Evolutionary conservation across 2,113 vertebrate species (phyloP), one percentile per base, ranked within the genome.

Genomic region (Coracopsis vasa): DNA sequence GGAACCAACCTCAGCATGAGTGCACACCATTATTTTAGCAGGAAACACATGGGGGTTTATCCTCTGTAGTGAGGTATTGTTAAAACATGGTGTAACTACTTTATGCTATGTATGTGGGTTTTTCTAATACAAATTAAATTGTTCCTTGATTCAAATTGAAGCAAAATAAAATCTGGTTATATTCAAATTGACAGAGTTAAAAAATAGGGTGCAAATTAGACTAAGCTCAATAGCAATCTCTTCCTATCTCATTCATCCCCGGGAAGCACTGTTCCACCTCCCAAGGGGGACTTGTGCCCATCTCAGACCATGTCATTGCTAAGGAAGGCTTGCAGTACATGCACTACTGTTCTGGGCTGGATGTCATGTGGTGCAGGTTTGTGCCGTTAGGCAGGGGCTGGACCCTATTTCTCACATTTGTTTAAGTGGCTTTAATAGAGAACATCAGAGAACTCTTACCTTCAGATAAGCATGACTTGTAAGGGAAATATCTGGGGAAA

Each of bases 321-420:
- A 3, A 56, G 48, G 42, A n/a, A 25, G 42, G 16, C 31, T 60
- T 0, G 0, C 21, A 45, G 25, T 35, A 7, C 0, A 0, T 58
- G 37, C 16, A 16, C 24, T 16, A 14, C 24, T 44, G 6, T 58
- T 86, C 35, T 69, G 58, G 54, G 42, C 23, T 45, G 56, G 33
- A 33, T 42, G 69, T n/a, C 42, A 12, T 5, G 8, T 21, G 67
- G 13, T 39, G 23, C 60, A 65, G 54, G 13, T n/a, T 82, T 37
- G 11, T 50, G 19, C 9, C 37, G 16, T 28, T 31, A 45, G 44
- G 41, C 28, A 42, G 31, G 4, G 31, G 7, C 9, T 29, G 9
- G 44, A 64, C 39, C 16, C 16, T 23, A 16, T 54, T 78, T 42
- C 37, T 83, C 35, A 44, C 72, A 29, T 39, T 42, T 66, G 23